Base-by-base conservation (phyloP, 2,797 vertebrate genomes). In the Rhodeus uyekii region DNA sequence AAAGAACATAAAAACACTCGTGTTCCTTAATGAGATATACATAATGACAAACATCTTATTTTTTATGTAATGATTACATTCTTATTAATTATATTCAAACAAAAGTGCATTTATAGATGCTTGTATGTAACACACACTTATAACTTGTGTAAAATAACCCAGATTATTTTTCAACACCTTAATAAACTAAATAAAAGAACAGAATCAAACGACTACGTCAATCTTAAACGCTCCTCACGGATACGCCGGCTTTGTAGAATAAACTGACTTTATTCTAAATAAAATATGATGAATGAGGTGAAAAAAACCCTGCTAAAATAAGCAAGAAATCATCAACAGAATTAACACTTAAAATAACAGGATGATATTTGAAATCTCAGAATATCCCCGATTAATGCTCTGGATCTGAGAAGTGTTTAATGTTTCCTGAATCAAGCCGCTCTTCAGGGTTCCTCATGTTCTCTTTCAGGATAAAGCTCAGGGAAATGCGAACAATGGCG, bases 401-500 rank as follows among this genome's bases (percentile, higher is more conserved):
- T n/a, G n/a, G n/a, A n/a, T n/a, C n/a, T n/a, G n/a, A n/a, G n/a
- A n/a, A n/a, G n/a, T n/a, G n/a, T n/a, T n/a, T n/a, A n/a, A n/a
- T n/a, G 72, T 29, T 63, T 65, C 22, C 8, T 58, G 83, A 84
- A 76, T 81, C 8, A 38, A 50, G 22, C 48, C 32, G 4, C 13
- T 8, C 75, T 81, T 74, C 5, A 44, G 60, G 39, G 60, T 65
- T 61, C 29, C 27, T 9, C 50, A 32, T 82, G 79, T 74, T 83
- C 69, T 67, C 48, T 34, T 39, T 55, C 3, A 5, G 32, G 84
- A 86, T 87, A 75, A 82, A 69, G 82, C n/a, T 19, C 8, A 2
- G 72, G 81, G 81, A 86, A 85, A 86, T 9, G 81, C 81, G 80
- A 73, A 83, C 87, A 85, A 86, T 87, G 81, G 78, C 32, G 8